phyloP scores from a whole-genome alignment of 2,888 invertebrate species.

The Plemyria rubiginata region DNA sequence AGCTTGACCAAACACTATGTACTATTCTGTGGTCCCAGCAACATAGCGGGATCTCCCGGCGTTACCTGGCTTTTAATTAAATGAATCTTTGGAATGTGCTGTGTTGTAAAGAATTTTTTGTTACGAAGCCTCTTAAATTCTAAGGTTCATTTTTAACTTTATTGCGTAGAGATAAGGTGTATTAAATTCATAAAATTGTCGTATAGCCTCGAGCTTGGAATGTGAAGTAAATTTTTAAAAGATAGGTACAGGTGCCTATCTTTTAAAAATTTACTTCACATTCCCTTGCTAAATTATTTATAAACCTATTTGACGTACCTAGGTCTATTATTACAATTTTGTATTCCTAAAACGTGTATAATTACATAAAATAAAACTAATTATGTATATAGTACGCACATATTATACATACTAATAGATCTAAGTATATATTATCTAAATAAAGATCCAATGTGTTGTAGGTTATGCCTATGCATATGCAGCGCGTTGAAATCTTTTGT shows the following conservation, averaged over 20 bases:
- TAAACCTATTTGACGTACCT: no score
- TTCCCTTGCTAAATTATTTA: no score
- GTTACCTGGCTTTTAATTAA: constrained; percentile 63
- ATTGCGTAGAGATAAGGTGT: constrained; percentile 23
- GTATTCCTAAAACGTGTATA: no score
- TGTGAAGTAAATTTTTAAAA: constrained; percentile 1
- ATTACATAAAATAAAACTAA: no score
- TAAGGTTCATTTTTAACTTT: constrained; percentile 39
- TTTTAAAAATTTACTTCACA: no score
- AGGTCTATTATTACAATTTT: no score
- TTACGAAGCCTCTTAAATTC: constrained; percentile 34
- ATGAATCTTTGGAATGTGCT: constrained; percentile 66
- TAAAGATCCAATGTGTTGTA: no score
- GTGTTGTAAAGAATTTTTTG: constrained; percentile 53
- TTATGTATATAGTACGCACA: no score
- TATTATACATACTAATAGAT: no score
- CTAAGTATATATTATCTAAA: no score
- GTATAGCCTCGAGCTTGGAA: constrained; percentile 21
- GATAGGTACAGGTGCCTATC: no score
- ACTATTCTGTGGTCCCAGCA: constrained; percentile 25
- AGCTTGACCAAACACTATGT: no score
- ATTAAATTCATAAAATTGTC: constrained; percentile 26
- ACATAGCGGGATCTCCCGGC: constrained; percentile 33
- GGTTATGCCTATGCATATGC: constrained; percentile 27
- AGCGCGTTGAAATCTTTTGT: constrained; percentile 69